These are phyloP conservation scores for Macroteleia sp. DNA, from an alignment of 2,888 invertebrate genomes.

Conservation along the genomic window DNA sequence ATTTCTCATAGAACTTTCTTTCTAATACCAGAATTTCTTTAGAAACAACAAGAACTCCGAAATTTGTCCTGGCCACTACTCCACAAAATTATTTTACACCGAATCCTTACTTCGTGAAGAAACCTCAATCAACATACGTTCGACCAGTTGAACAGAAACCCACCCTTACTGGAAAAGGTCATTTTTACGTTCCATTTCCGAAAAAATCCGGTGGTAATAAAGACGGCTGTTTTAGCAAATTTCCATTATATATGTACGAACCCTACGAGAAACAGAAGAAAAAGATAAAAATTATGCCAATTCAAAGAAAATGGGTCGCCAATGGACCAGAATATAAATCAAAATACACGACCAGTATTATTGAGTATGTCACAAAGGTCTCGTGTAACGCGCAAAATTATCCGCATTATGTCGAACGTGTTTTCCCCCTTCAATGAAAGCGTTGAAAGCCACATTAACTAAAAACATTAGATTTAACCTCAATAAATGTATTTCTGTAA, in stretches of 20 bases:
- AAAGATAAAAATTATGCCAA: no score
- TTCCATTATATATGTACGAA: no score
- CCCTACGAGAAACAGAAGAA: no score
- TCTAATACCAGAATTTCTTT: no score
- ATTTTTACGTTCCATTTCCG: slow-evolving; percentile 74
- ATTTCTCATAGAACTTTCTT: no score
- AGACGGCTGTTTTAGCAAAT: no score
- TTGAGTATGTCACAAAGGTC: slow-evolving; percentile 73
- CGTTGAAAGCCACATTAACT: no score
- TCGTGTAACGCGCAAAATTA: slow-evolving; percentile 76
- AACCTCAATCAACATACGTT: slow-evolving; percentile 70
- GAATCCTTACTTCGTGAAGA: slow-evolving; percentile 75
- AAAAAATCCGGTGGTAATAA: slow-evolving; percentile 78
- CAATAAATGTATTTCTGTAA: no score
- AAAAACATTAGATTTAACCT: no score
- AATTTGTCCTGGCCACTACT: slow-evolving; percentile 50
- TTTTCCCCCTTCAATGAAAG: slow-evolving; percentile 67
- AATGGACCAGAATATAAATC: slow-evolving; percentile 67
- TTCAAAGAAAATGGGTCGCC: no score
- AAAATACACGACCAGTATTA: slow-evolving; percentile 75
- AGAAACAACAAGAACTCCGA: slow-evolving; percentile 27
- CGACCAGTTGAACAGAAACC: slow-evolving; percentile 56
- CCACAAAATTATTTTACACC: slow-evolving; percentile 77
- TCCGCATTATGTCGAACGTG: slow-evolving; percentile 69
- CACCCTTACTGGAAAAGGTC: slow-evolving; percentile 41